Conservation (phyloP, 2,797 vertebrate genomes). For the Buphagus erythrorhynchus region DNA sequence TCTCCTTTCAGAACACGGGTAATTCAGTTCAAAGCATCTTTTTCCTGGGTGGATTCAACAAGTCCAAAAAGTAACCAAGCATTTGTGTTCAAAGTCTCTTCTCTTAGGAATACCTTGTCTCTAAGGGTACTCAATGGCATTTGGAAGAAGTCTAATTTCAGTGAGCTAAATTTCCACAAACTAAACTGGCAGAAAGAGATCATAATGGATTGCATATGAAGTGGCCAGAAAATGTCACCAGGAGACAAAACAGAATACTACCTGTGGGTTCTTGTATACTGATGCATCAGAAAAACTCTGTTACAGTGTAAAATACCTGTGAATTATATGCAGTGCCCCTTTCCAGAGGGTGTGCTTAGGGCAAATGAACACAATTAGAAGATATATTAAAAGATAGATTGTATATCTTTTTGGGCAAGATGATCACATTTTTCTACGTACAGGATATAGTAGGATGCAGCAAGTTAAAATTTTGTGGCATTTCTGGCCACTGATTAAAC, state of each 20-base stretch:
- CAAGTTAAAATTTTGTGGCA: neutral
- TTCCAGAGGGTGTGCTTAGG: neutral
- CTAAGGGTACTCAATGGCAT: neutral
- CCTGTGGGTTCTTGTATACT: neutral
- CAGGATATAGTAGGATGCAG: neutral
- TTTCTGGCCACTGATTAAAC: neutral
- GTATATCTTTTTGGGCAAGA: neutral
- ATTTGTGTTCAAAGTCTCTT: neutral
- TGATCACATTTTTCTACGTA: neutral
- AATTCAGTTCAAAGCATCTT: neutral
- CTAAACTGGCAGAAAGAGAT: neutral
- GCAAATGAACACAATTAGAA: neutral
- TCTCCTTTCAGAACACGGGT: neutral
- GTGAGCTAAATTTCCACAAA: neutral
- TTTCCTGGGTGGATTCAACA: slow-evolving; percentile 18
- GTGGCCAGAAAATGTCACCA: neutral
- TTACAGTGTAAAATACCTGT: neutral
- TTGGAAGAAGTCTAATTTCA: neutral
- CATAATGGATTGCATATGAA: neutral
- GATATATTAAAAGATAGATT: neutral
- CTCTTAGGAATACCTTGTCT: neutral
- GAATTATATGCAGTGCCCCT: neutral
- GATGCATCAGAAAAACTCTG: neutral
- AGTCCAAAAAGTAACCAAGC: neutral
- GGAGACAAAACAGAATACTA: neutral